These are phyloP conservation scores for Leptopilina clavipes DNA, from an alignment of 1,140 invertebrate species.

Conservation along the genomic window DNA sequence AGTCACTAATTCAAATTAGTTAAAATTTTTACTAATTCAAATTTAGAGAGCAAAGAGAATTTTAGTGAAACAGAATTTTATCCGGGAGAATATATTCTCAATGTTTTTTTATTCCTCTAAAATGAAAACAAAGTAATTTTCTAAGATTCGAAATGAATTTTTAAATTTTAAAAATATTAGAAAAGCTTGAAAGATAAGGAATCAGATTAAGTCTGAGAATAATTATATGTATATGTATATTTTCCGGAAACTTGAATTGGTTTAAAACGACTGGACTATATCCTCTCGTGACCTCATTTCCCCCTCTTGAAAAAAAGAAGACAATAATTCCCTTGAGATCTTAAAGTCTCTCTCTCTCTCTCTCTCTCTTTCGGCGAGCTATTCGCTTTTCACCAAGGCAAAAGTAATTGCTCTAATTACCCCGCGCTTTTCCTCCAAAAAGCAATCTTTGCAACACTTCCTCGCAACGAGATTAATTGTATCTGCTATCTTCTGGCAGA, in stretches of 20 bases:
- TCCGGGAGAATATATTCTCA: too few species aligned
- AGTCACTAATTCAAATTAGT: too few species aligned
- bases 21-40: too few species aligned
- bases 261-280: conserved; percentile 17
- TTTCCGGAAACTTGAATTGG: neutral
- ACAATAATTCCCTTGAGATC: conserved; percentile 10
- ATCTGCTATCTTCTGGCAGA: neutral
- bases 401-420: conserved; percentile 25
- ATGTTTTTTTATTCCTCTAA: too few species aligned
- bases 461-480: conserved; percentile 14
- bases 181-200: too few species aligned
- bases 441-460: conserved; percentile 7
- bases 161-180: too few species aligned
- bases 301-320: neutral
- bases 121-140: too few species aligned
- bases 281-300: conserved; percentile 26
- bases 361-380: neutral
- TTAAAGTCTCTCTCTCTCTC: neutral
- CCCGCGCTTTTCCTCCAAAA: neutral
- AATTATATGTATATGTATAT: too few species aligned
- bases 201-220: too few species aligned
- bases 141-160: too few species aligned
- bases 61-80: too few species aligned
- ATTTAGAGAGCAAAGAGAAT: too few species aligned
- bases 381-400: conserved; percentile 27